These are phyloP conservation scores for Caenorhabditis angaria DNA, from an alignment of 2,888 invertebrate species.

Conservation along the genomic window DNA sequence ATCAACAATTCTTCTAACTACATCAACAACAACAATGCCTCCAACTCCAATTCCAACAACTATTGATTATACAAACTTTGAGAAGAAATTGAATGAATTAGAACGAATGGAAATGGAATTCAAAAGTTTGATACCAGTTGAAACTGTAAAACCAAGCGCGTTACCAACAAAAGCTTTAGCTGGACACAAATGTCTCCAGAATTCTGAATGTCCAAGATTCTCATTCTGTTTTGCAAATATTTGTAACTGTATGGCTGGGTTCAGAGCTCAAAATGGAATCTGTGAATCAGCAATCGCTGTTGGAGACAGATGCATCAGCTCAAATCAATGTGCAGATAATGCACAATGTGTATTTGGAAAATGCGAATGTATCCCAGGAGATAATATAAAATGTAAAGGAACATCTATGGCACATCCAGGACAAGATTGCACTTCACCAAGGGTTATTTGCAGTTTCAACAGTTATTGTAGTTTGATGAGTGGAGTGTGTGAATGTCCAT, in stretches of 20 bases:
- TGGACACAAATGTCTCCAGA: conserved; percentile 49
- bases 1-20: conserved; percentile 7
- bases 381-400: conserved; percentile 43
- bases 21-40: conserved; percentile 14
- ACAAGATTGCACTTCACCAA: conserved; percentile 53
- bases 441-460: conserved; percentile 56
- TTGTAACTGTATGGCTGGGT: conserved; percentile 67
- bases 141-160: conserved; percentile 9
- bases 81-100: conserved; percentile 42
- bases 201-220: conserved; percentile 51
- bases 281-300: conserved; percentile 50
- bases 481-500: conserved; percentile 70
- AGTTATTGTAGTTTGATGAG: conserved; percentile 63
- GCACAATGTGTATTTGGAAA: conserved; percentile 48
- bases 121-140: conserved; percentile 33
- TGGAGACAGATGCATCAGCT: conserved; percentile 47
- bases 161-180: conserved; percentile 23
- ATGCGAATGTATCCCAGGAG: conserved; percentile 42
- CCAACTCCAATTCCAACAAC: conserved; percentile 6
- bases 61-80: conserved; percentile 26
- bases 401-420: conserved; percentile 61
- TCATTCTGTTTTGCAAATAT: conserved; percentile 59
- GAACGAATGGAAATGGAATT: conserved; percentile 49
- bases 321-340: conserved; percentile 52
- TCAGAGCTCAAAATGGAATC: conserved; percentile 46